Evolutionary conservation across 1,140 invertebrate species (phyloP).

Genomic region (Cyclina sinensis): DNA sequence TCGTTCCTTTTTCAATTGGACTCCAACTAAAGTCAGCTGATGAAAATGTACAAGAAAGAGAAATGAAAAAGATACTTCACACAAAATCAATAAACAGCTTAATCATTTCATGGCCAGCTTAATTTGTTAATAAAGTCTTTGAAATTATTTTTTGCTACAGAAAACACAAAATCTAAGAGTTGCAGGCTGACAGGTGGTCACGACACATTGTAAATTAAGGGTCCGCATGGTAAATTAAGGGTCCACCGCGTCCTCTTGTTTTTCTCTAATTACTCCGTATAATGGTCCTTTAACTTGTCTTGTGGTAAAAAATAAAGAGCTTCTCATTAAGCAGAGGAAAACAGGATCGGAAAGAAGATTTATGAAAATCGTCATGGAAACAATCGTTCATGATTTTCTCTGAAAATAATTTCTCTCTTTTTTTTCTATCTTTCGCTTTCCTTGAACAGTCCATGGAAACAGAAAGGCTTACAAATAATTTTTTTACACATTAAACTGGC

Average conservation of each 20-base stretch:
- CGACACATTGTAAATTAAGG: conserved; percentile 60
- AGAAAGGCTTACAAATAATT: too few species aligned
- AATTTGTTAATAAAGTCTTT: conserved; percentile 58
- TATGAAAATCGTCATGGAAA: conserved; percentile 53
- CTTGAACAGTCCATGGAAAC: too few species aligned
- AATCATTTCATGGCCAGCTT: conserved; percentile 37
- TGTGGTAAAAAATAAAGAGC: conserved; percentile 47
- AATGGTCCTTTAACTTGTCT: conserved; percentile 46
- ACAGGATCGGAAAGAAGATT: conserved; percentile 19
- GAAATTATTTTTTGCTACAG: conserved; percentile 46
- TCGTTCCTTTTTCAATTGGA: too few species aligned
- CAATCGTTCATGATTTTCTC: background rate
- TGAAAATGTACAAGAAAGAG: too few species aligned
- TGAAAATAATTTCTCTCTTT: too few species aligned
- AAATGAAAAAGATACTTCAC: background rate
- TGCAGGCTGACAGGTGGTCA: conserved; percentile 53
- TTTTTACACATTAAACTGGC: too few species aligned
- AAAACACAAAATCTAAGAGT: conserved; percentile 15
- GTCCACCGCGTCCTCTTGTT: conserved; percentile 53
- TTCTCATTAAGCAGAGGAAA: background rate
- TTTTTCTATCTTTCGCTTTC: too few species aligned
- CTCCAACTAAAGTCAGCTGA: too few species aligned
- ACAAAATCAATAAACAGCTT: conserved; percentile 44
- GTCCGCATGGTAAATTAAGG: too few species aligned
- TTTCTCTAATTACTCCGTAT: conserved; percentile 51